Percentiles rank a stretch among this genome's conserved stretches.
These are phyloP conservation scores for Murina feae DNA, from an alignment of 2,113 vertebrate genomes.

Conservation along the genomic window DNA sequence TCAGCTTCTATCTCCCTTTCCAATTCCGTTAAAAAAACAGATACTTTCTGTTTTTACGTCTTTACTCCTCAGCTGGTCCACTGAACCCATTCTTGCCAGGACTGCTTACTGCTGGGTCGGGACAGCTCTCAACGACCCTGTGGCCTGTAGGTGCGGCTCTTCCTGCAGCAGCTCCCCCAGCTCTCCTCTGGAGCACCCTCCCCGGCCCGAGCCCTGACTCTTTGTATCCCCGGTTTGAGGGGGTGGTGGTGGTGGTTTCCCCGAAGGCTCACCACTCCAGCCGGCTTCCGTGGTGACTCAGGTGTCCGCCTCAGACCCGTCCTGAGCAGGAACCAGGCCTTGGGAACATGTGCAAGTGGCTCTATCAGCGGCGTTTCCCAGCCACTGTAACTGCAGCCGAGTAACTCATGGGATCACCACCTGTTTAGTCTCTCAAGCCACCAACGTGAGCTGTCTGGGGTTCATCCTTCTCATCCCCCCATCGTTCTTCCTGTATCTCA, in stretches of 20 bases:
- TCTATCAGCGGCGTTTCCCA: constrained; percentile 12
- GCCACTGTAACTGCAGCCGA: not conserved
- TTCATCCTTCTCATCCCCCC: not conserved
- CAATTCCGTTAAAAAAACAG: not conserved
- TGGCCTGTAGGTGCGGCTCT: not conserved
- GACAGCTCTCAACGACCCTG: not conserved
- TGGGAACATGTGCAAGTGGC: not conserved
- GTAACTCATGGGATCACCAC: not conserved
- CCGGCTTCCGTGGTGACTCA: constrained; percentile 17
- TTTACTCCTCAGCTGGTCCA: not conserved
- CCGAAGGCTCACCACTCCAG: not conserved
- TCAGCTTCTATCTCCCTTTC: not conserved
- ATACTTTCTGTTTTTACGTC: not conserved
- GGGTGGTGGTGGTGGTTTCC: not conserved
- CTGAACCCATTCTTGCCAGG: not conserved
- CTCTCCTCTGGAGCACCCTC: not conserved
- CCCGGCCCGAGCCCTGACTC: not conserved
- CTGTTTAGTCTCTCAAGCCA: not conserved
- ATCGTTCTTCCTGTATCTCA: not conserved
- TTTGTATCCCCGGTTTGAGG: not conserved
- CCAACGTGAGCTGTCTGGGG: not conserved
- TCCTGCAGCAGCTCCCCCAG: not conserved
- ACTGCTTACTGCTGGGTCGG: not conserved
- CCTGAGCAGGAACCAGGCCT: not conserved
- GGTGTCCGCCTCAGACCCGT: not conserved